These are phyloP conservation scores for Poecilia latipinna DNA, from an alignment of 2,113 vertebrate species.

Conservation along the genomic window DNA sequence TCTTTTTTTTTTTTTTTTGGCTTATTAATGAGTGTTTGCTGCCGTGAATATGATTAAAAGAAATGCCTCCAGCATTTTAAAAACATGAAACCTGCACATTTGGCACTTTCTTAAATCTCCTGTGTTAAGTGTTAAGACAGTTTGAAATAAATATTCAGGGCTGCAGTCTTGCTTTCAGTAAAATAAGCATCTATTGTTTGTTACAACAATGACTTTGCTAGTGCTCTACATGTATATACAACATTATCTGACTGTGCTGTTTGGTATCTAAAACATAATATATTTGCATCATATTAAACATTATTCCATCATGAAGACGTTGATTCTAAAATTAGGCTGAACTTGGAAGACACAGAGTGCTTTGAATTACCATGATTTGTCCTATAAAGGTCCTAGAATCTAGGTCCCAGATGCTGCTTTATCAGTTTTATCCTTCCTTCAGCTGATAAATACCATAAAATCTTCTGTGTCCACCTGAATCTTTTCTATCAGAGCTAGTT, in stretches of 20 bases:
- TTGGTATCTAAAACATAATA: neutral
- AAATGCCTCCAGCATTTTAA: slow-evolving; percentile 53
- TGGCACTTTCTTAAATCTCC: slow-evolving; percentile 72
- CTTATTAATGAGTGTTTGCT: slow-evolving; percentile 23
- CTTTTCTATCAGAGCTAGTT: slow-evolving; percentile 72
- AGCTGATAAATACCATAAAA: slow-evolving; percentile 9
- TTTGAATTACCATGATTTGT: neutral
- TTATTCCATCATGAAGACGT: slow-evolving; percentile 4
- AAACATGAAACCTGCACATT: slow-evolving; percentile 76
- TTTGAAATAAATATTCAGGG: slow-evolving; percentile 43
- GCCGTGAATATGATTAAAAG: slow-evolving; percentile 43
- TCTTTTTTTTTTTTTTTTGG: slow-evolving; percentile 38
- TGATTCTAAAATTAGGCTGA: neutral
- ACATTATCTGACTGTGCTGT: slow-evolving; percentile 25
- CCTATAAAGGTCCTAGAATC: neutral
- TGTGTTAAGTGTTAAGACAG: slow-evolving; percentile 36
- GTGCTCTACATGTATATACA: slow-evolving; percentile 2
- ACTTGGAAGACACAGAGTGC: neutral
- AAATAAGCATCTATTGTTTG: neutral
- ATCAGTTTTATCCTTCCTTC: neutral
- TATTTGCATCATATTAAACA: slow-evolving; percentile 7
- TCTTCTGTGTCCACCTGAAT: neutral
- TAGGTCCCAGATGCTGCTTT: neutral
- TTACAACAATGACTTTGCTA: neutral
- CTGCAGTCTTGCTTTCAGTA: slow-evolving; percentile 10